Percentiles rank a stretch among this genome's conserved stretches.
phyloP scores from a whole-genome alignment of 2,113 vertebrate species.

The Capricornis sumatraensis region DNA sequence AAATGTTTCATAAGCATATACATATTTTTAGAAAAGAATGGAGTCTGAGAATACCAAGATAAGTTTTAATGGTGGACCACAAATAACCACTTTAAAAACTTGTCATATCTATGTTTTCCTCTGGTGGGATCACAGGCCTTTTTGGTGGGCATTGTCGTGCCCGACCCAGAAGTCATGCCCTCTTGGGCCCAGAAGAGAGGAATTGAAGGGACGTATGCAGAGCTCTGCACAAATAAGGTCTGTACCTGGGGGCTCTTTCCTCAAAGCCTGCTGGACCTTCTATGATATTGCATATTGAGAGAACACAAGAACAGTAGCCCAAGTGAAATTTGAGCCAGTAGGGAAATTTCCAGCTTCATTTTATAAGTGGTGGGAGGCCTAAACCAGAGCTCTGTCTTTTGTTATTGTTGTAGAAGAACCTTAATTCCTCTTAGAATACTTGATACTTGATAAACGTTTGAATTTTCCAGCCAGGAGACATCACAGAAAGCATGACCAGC shows the following conservation, averaged over 20 bases:
- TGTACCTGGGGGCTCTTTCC: slow-evolving; percentile 5
- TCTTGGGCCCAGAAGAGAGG: slow-evolving; percentile 94
- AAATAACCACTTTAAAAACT: not conserved
- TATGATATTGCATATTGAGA: not conserved
- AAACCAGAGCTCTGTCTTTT: not conserved
- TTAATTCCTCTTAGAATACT: not conserved
- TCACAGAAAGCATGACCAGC: not conserved
- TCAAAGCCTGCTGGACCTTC: not conserved
- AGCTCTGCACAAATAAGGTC: slow-evolving; percentile 92
- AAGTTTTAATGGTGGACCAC: slow-evolving; percentile 28
- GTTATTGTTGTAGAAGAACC: not conserved
- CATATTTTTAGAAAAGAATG: slow-evolving; percentile 45
- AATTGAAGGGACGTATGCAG: slow-evolving; percentile 87
- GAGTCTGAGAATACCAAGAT: slow-evolving; percentile 16
- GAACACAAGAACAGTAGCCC: not conserved
- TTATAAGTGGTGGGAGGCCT: not conserved
- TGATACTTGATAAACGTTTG: not conserved
- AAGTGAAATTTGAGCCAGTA: not conserved
- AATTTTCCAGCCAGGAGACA: not conserved
- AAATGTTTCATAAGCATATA: slow-evolving; percentile 14
- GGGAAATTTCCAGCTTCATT: not conserved
- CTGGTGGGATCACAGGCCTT: slow-evolving; percentile 84
- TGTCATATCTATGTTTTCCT: slow-evolving; percentile 5
- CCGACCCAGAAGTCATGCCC: slow-evolving; percentile 93
- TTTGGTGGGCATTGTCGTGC: slow-evolving; percentile 95